A percentile compares a stretch with the other conserved stretches of the same genome.
phyloP scores from a whole-genome alignment of 30 jellyfish, hydroid and myxozoan genomes.

The Mastigias papua region DNA sequence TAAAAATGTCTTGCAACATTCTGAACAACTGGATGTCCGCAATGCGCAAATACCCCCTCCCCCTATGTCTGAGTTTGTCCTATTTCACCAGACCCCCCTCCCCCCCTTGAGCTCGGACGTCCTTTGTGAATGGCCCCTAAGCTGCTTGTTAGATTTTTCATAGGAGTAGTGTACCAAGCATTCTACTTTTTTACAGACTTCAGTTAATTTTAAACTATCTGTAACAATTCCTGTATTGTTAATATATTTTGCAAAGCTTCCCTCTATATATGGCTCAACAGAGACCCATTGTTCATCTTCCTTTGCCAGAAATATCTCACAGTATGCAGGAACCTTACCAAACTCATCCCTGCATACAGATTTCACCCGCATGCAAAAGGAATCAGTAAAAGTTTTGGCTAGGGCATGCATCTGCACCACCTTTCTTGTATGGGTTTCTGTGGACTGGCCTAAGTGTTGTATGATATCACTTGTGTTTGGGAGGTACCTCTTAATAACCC shows the following conservation, averaged over 20 bases:
- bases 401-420: slow-evolving; percentile 58
- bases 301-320: slow-evolving; percentile 34
- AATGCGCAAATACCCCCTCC: too few species aligned
- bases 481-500: slow-evolving; percentile 48
- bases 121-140: too few species aligned
- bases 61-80: too few species aligned
- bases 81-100: too few species aligned
- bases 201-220: slow-evolving; percentile 1
- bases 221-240: slow-evolving; percentile 44
- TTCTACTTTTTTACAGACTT: slow-evolving; percentile 21
- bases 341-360: slow-evolving; percentile 40
- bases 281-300: slow-evolving; percentile 49
- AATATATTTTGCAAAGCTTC: slow-evolving; percentile 31
- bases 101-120: too few species aligned
- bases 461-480: slow-evolving; percentile 29
- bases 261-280: slow-evolving; percentile 58
- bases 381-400: slow-evolving; percentile 45
- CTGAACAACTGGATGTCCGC: too few species aligned
- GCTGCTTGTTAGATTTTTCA: slow-evolving; percentile 13
- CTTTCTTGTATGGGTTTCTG: slow-evolving; percentile 40
- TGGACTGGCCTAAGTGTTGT: slow-evolving; percentile 7
- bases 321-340: slow-evolving; percentile 34
- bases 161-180: slow-evolving; percentile 46
- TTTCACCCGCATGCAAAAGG: slow-evolving; percentile 18
- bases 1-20: too few species aligned